Conservation (phyloP, 2,113 vertebrate species). For the Echinops telfairi region DNA sequence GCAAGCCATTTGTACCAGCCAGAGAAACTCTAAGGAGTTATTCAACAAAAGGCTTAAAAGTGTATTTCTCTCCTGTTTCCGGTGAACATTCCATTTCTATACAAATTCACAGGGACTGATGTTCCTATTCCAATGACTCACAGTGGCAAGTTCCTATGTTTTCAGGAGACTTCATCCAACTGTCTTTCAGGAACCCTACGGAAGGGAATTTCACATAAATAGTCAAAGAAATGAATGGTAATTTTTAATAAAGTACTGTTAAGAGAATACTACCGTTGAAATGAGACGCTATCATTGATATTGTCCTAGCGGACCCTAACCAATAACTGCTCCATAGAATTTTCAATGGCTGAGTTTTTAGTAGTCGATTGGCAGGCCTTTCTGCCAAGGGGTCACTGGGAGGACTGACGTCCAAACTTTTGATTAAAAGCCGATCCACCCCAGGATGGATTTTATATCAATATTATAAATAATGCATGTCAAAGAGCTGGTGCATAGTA, state of each 20-base stretch:
- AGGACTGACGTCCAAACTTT: no score
- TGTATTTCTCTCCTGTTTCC: constrained; percentile 53
- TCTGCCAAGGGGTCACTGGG: no score
- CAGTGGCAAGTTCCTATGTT: background rate
- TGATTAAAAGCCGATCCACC: no score
- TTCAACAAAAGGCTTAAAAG: constrained; percentile 65
- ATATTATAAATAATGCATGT: no score
- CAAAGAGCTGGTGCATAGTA: no score
- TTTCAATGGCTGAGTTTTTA: no score
- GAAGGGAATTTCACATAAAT: background rate
- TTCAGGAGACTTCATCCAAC: background rate
- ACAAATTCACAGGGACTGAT: background rate
- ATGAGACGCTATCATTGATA: no score
- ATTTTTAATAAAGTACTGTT: background rate
- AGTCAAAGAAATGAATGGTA: background rate
- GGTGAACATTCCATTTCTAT: constrained; percentile 50
- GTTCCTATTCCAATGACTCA: background rate
- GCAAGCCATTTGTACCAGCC: background rate
- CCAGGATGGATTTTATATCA: no score
- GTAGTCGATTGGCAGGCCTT: no score
- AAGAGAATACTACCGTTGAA: background rate
- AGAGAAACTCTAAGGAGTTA: constrained; percentile 40
- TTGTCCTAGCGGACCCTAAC: no score
- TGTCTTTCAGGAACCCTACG: background rate
- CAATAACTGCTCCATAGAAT: no score